Evolutionary conservation across 2,113 vertebrate genomes (phyloP), one percentile per base, ranked within the genome.

Genomic region (Vimba vimba): DNA sequence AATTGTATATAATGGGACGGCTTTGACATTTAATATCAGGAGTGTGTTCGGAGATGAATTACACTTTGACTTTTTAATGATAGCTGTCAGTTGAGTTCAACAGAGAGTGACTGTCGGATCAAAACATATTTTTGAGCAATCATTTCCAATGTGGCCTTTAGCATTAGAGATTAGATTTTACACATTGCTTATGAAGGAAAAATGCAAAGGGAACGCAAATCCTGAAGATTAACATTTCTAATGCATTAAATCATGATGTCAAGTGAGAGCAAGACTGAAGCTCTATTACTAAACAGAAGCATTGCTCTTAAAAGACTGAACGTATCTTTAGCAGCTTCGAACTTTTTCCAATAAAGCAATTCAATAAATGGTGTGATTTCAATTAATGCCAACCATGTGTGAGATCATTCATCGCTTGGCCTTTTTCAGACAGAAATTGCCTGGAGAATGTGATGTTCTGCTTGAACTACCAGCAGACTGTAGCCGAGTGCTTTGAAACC

Each of bases 11-110:
- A 90, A 86, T 78, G 68, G 19, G 50, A 79, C 91, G 78, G 39
- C 33, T 86, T 88, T 88, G 89, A 91, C 91, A 89, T 89, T 84
- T 92, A 36, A 92, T 93, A 91, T 85, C 73, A 30, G 36, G 36
- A 13, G 69, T 83, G 76, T 84, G 60, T 87, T 86, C 78, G 25
- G 6, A 71, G 88, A 89, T 81, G 78, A 82, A 86, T 77, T 64
- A 78, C 79, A 84, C 79, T 85, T 19, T 43, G 47, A 83, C 45
- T 83, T 33, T 66, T 59, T 83, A 89, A 79, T 85, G 86, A 88
- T 23, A 27, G 68, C 73, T 79, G 84, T 75, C 80, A 55, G 45
- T 64, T 66, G 45, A 64, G 11, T 73, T 85, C 69, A 82, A 47
- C 43, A 55, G 52, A 64, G 78, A 43, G 55, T 2, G 27, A 79